These are phyloP conservation scores for Caenorhabditis imperialis DNA, from an alignment of 2,888 invertebrate species.

Conservation along the genomic window DNA sequence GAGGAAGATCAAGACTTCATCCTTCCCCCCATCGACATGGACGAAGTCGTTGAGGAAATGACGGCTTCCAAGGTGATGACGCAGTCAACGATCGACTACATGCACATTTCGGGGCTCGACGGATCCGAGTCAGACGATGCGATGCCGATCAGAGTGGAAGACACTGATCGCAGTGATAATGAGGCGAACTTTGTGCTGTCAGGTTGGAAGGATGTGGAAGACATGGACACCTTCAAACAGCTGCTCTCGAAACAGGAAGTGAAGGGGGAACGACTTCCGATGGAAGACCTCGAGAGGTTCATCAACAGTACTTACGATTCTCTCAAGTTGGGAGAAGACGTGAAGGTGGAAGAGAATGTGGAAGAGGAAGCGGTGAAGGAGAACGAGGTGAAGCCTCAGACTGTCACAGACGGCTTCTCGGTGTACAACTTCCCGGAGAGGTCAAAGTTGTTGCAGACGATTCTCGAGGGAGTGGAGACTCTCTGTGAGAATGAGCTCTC, in stretches of 20 bases:
- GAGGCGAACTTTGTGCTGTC: conserved; percentile 61
- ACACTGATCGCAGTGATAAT: conserved; percentile 50
- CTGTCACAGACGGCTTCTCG: conserved; percentile 40
- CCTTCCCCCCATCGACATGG: conserved; percentile 60
- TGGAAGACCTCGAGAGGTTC: conserved; percentile 13
- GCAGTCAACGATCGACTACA: conserved; percentile 72
- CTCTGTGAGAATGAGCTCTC: conserved; percentile 55
- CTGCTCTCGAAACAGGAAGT: conserved; percentile 43
- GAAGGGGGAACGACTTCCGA: conserved; percentile 20
- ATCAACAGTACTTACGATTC: conserved; percentile 35
- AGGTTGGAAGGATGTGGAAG: conserved; percentile 56
- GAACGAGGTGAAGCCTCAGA: conserved; percentile 7
- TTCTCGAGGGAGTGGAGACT: conserved; percentile 55
- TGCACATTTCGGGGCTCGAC: conserved; percentile 73
- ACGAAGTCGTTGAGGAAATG: conserved; percentile 39
- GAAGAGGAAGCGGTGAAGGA: conserved; percentile 5
- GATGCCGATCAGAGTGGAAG: conserved; percentile 29
- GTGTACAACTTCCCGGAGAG: conserved; percentile 50
- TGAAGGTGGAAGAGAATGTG: conserved; percentile 29
- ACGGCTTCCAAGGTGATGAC: conserved; percentile 63
- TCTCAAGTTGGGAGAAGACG: conserved; percentile 22
- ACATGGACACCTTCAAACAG: conserved; percentile 41
- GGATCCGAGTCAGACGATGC: conserved; percentile 59
- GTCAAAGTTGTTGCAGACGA: conserved; percentile 45
- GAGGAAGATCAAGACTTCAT: conserved; percentile 67